Evolutionary conservation across 1,140 invertebrate genomes (phyloP).

Genomic region (Drosophila dunni): DNA sequence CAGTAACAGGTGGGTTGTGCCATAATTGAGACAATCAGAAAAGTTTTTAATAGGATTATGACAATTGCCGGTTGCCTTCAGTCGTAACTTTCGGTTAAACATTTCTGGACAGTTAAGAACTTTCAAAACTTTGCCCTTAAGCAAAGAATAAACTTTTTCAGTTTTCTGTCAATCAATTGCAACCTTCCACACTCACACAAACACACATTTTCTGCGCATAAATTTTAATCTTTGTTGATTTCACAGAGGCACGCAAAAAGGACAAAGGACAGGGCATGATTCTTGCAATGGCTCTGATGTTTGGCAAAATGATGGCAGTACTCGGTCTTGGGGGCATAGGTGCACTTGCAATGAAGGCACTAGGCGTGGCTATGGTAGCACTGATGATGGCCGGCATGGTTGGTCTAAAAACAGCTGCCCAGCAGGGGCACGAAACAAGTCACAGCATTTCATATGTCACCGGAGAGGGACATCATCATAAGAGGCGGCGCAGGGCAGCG

Average conservation of each 20-base stretch:
- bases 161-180: background rate
- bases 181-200: background rate
- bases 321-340: slow-evolving; percentile 89
- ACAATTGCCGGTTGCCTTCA: slow-evolving; percentile 11
- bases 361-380: slow-evolving; percentile 88
- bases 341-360: slow-evolving; percentile 90
- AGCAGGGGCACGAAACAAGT: slow-evolving; percentile 87
- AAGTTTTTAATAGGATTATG: slow-evolving; percentile 29
- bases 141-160: slow-evolving; percentile 8
- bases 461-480: slow-evolving; percentile 87
- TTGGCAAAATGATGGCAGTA: slow-evolving; percentile 90
- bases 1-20: slow-evolving; percentile 46
- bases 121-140: slow-evolving; percentile 1
- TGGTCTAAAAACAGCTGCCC: slow-evolving; percentile 89
- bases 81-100: background rate
- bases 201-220: slow-evolving; percentile 1
- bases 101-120: background rate
- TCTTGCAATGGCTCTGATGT: slow-evolving; percentile 89
- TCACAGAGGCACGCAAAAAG: slow-evolving; percentile 86
- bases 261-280: slow-evolving; percentile 86
- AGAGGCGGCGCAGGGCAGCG: slow-evolving; percentile 80
- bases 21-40: background rate
- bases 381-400: slow-evolving; percentile 90
- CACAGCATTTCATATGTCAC: slow-evolving; percentile 90
- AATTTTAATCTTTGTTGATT: slow-evolving; percentile 33